Evolutionary conservation across 2,888 invertebrate genomes (phyloP), one percentile per base, ranked within the genome.

Genomic region (Smittia aterrima): DNA sequence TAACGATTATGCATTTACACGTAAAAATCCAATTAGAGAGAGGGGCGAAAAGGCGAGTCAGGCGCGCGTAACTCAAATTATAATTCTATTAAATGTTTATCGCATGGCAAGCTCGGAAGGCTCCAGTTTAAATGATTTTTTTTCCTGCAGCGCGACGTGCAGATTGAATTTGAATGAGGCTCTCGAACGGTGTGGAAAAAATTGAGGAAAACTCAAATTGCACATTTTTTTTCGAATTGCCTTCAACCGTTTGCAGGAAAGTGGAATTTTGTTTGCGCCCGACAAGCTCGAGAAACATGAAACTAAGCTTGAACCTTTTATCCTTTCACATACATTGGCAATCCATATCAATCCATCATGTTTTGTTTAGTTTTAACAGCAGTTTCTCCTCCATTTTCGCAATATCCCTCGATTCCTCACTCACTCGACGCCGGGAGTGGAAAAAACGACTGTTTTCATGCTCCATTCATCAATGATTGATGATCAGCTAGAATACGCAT

Each of bases 291-390:
- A 6, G 47, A 20, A 25, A 64, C 64, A 64, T 64, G 64, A 67
- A 67, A 67, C 41, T 47, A 47, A n/a, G 11, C 47, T 47, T 47
- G 16, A 70, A 53, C 53, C 54, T 70, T 70, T 70, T 47, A 41
- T 67, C 53, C 16, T 25, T 6, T 16, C 41, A 47, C 16, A 20
- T 64, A 47, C 47, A 47, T 11, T 47, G 16, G 16, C 47, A 70
- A 70, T 53, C 27, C 54, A 70, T 70, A 70, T 70, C 70, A 70
- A 70, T 70, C 54, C 70, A 70, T 70, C 70, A 70, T 70, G 70
- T 70, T 70, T 70, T 70, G 70, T 70, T 70, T 70, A 54, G 54
- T 53, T 70, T 70, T 24, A 54, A 4, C 70, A 70, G 25, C 70
- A 70, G 32, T 41, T 22, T 47, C n/a, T 47, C n/a, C n/a, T 38